Conservation (phyloP, 2,888 invertebrate species). For the Eupsilia transversa region DNA sequence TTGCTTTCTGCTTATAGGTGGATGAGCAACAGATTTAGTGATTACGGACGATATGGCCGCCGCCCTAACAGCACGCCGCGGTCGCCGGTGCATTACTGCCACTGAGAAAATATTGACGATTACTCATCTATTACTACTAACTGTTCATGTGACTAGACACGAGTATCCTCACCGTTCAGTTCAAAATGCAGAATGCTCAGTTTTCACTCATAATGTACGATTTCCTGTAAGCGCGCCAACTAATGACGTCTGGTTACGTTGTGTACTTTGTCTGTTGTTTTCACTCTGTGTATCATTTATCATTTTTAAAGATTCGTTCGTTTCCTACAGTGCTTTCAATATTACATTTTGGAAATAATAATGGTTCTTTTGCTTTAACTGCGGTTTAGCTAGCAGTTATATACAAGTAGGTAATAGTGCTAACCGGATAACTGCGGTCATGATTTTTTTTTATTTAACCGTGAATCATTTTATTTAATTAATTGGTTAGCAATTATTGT, state of each 20-base stretch:
- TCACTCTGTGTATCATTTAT: constrained; percentile 72
- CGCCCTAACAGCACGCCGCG: constrained; percentile 28
- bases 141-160: constrained; percentile 52
- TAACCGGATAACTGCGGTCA: constrained; percentile 27
- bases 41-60: constrained; percentile 47
- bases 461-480: constrained; percentile 58
- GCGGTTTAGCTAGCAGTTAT: constrained; percentile 11
- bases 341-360: constrained; percentile 36
- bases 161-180: constrained; percentile 67
- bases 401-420: constrained; percentile 26
- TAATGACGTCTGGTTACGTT: constrained; percentile 74
- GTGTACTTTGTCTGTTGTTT: constrained; percentile 70
- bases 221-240: constrained; percentile 72
- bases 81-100: constrained; percentile 24
- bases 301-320: constrained; percentile 61
- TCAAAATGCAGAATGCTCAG: constrained; percentile 74
- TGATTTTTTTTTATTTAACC: constrained; percentile 35
- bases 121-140: constrained; percentile 44
- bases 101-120: constrained; percentile 55
- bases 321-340: constrained; percentile 51
- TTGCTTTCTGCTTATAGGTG: constrained; percentile 36
- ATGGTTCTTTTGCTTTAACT: constrained; percentile 24
- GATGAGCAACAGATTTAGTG: constrained; percentile 41
- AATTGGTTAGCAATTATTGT: constrained; percentile 41
- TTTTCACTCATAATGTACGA: constrained; percentile 77